phyloP scores from a whole-genome alignment of 2,797 vertebrate genomes.

The Gobionotothen gibberifrons region DNA sequence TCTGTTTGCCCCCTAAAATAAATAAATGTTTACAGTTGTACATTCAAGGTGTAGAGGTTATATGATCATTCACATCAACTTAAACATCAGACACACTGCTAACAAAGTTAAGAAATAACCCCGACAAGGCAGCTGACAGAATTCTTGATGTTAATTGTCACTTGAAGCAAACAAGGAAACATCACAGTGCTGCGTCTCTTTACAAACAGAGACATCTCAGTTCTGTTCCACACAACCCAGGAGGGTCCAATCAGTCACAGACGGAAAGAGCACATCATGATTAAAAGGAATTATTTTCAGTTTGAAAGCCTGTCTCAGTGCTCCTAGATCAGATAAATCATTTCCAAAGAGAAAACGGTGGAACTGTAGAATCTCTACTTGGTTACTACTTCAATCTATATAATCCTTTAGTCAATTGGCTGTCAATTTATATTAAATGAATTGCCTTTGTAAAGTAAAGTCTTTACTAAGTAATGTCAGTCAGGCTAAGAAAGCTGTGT shows the following conservation, averaged over 20 bases:
- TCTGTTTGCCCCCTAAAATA: conserved; percentile 17
- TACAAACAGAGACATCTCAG: conserved; percentile 1
- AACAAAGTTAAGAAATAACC: conserved; percentile 25
- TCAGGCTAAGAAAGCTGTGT: not conserved
- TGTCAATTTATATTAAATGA: not conserved
- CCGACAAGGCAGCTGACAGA: conserved; percentile 18
- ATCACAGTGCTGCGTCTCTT: not conserved
- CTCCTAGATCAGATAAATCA: conserved; percentile 9
- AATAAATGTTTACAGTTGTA: conserved; percentile 29
- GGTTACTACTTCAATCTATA: not conserved
- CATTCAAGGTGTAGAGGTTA: not conserved
- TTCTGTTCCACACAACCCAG: not conserved
- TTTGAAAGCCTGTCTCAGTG: conserved; percentile 1
- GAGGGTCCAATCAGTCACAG: conserved; percentile 11
- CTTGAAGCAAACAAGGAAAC: conserved; percentile 1
- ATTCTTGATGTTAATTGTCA: conserved; percentile 15
- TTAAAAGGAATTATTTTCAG: conserved; percentile 23
- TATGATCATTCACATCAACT: conserved; percentile 33
- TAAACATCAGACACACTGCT: conserved; percentile 15
- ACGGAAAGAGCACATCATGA: conserved; percentile 2
- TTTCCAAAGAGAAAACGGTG: conserved; percentile 9
- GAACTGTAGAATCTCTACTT: conserved; percentile 7
- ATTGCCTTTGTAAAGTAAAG: not conserved
- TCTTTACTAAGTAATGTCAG: not conserved
- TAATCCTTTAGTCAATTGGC: not conserved